Evolutionary conservation across 2,797 vertebrate genomes (phyloP).

Genomic region (Manis javanica): DNA sequence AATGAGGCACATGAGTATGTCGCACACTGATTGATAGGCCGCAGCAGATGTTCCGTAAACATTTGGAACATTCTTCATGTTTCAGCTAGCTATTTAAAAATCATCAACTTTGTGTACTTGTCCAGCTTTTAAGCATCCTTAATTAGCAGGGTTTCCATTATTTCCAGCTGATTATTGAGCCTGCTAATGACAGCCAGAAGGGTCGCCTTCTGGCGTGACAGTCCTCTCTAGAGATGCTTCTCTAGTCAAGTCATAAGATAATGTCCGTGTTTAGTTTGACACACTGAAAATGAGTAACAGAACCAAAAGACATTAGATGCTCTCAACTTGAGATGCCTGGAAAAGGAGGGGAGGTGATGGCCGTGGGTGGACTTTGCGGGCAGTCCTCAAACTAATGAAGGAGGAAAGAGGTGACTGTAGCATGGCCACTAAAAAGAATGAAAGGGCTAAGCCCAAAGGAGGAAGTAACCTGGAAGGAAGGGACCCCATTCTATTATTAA

Average conservation of each 20-base stretch:
- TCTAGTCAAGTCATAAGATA: neutral
- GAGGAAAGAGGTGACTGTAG: neutral
- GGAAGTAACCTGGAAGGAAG: neutral
- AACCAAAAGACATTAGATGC: neutral
- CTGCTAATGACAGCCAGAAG: neutral
- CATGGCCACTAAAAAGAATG: neutral
- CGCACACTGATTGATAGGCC: neutral
- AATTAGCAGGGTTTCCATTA: neutral
- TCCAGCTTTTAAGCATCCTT: neutral
- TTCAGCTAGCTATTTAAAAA: neutral
- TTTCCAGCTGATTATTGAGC: neutral
- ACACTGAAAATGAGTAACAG: neutral
- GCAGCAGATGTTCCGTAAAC: neutral
- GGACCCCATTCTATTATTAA: neutral
- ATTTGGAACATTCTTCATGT: neutral
- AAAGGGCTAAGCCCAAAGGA: neutral
- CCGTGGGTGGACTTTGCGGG: neutral
- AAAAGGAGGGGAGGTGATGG: neutral
- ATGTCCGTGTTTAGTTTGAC: neutral
- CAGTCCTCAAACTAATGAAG: neutral
- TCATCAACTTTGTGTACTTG: neutral
- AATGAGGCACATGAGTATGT: neutral
- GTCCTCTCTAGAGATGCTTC: neutral
- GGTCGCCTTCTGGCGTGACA: neutral
- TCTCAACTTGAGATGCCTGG: neutral